Base-by-base conservation (phyloP, 2,888 invertebrate genomes). In the Eupithecia exiguata region DNA sequence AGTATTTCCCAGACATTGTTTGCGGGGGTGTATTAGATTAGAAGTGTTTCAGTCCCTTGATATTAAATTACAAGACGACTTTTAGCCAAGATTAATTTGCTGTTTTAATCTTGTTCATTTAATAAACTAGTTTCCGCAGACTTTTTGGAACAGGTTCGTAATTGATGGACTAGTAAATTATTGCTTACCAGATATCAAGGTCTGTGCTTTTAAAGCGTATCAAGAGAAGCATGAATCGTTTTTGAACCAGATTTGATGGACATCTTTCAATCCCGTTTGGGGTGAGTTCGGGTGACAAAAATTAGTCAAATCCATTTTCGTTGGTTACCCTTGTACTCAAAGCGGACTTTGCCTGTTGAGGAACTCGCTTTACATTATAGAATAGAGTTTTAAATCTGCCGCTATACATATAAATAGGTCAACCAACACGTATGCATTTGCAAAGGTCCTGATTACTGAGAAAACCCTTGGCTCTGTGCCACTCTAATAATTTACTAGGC, bases 221-320 rank as follows among this genome's bases (percentile, higher is more conserved):
- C n/a, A n/a, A 36, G 36, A 36, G 36, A 40, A 66, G 18, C 63
- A 88, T 86, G 85, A 84, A 86, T 86, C 84, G 87, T 86, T 85
- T 87, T 86, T 85, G 85, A 86, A 84, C 84, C 71, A 86, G 85
- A 88, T 88, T 88, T 86, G 85, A 85, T 86, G 85, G 84, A 87
- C 89, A 87, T 85, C 84, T 84, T 84, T 87, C 83, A 85, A 88
- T 91, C 87, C 77, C 77, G 76, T 82, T 81, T 82, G 81, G 79
- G 84, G 82, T 84, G 79, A 84, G 82, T 85, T 79, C 79, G 80
- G 81, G 79, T 86, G 82, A 85, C 73, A 69, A 69, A 69, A 76
- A 69, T 70, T 68, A 73, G 72, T 84, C 84, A 82, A 84, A 85
- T 82, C 81, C 82, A 80, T 71, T 75, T 83, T 83, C 77, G 21